Conservation (phyloP, 2,797 vertebrate species). For the Tauraco hartlaubi region DNA sequence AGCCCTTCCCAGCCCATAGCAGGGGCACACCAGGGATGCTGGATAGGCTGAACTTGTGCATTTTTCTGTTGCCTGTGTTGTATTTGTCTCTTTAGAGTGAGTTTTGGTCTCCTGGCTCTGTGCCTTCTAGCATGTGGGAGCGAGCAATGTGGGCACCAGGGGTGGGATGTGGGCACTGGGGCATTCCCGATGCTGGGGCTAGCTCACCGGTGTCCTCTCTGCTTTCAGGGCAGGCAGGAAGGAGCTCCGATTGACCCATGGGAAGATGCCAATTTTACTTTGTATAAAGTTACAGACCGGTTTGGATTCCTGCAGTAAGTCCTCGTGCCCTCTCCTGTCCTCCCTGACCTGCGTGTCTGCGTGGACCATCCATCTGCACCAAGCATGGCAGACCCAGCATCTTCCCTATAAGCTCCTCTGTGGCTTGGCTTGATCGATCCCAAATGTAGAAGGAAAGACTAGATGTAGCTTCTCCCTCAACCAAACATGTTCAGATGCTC, state of each 20-base stretch:
- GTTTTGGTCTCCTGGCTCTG: background rate
- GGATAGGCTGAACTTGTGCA: background rate
- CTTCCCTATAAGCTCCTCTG: background rate
- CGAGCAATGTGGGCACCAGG: background rate
- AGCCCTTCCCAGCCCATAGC: background rate
- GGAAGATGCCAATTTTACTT: conserved; percentile 90
- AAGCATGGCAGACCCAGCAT: background rate
- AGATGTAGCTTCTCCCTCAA: background rate
- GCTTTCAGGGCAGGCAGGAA: conserved; percentile 87
- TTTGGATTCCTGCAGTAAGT: conserved; percentile 95
- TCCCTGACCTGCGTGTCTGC: background rate
- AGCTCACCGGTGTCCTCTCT: background rate
- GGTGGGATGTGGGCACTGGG: background rate
- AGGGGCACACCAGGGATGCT: background rate
- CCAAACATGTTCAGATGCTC: background rate
- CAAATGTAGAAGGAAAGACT: background rate
- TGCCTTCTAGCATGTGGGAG: background rate
- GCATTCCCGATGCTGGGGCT: accelerated
- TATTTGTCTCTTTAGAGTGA: background rate
- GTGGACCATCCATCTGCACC: background rate
- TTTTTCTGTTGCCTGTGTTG: background rate
- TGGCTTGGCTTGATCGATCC: background rate
- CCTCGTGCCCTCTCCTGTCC: background rate
- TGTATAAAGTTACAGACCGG: conserved; percentile 91
- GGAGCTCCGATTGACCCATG: conserved; percentile 88